A percentile compares a stretch with the other conserved stretches of the same genome.
These are phyloP conservation scores for Chlorospingus semifuscus DNA, from an alignment of 2,797 vertebrate genomes.

Conservation along the genomic window DNA sequence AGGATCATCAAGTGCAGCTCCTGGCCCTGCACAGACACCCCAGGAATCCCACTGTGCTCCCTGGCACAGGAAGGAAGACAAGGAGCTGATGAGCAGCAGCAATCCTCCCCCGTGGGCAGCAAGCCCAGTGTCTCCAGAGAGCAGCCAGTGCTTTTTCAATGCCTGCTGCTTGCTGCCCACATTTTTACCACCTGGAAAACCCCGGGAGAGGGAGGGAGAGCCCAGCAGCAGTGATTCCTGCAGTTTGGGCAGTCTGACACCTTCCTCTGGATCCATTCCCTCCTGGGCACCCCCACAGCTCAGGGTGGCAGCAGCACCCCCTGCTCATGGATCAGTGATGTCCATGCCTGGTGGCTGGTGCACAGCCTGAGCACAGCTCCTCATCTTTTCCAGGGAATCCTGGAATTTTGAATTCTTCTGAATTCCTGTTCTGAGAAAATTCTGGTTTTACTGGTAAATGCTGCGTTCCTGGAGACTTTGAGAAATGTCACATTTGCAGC, in stretches of 20 bases:
- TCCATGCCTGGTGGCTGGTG: neutral
- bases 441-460: neutral
- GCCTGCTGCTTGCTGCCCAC: neutral
- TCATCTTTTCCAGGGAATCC: neutral
- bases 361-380: neutral
- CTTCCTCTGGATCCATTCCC: neutral
- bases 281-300: fast-evolving
- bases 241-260: neutral
- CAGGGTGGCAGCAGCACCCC: neutral
- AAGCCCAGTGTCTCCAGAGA: neutral
- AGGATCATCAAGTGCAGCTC: neutral
- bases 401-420: neutral
- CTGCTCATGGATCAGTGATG: fast-evolving
- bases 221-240: neutral
- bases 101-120: neutral
- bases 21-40: neutral
- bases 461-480: neutral
- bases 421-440: neutral
- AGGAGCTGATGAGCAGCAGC: neutral
- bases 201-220: neutral
- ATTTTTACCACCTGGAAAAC: neutral
- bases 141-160: neutral
- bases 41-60: neutral
- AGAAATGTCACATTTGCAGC: neutral
- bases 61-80: neutral